phyloP scores from a whole-genome alignment of 2,888 invertebrate genomes.

The Scaptodrosophila latifasciaeformis region DNA sequence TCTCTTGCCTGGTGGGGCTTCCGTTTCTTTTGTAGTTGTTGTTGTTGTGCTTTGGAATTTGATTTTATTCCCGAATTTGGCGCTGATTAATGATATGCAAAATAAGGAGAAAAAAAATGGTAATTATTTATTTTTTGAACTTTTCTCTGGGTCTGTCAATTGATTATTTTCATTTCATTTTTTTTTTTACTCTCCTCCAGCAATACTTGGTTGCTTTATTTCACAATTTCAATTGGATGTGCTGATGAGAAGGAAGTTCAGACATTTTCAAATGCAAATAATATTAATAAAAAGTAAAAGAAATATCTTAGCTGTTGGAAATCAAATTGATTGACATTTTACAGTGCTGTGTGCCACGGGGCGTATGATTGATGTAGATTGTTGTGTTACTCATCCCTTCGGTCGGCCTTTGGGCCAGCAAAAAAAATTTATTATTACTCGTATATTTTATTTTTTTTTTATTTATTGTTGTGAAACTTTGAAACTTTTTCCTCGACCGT shows the following conservation, averaged over 20 bases:
- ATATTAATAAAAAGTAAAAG: neutral
- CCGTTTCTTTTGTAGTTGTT: neutral
- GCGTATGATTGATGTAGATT: constrained; percentile 49
- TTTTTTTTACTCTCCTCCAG: neutral
- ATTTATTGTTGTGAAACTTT: too few species aligned
- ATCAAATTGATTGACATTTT: constrained; percentile 19
- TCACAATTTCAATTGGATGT: neutral
- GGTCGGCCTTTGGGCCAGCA: too few species aligned
- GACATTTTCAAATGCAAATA: too few species aligned
- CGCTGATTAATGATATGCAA: constrained; percentile 52
- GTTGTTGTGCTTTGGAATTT: neutral
- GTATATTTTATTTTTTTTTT: too few species aligned
- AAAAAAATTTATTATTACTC: too few species aligned
- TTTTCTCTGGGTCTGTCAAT: constrained; percentile 48
- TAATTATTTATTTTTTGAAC: constrained; percentile 47
- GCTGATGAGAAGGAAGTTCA: too few species aligned
- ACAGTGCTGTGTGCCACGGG: constrained; percentile 15
- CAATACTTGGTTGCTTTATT: neutral
- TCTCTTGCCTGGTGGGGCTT: neutral
- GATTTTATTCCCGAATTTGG: neutral
- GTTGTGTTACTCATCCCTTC: too few species aligned
- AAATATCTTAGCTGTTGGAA: constrained; percentile 1
- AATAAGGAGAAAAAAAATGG: constrained; percentile 22
- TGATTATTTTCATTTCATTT: constrained; percentile 34
- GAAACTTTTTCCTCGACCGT: neutral